These are phyloP conservation scores for Platycheirus rosarum DNA, from an alignment of 2,888 invertebrate species.

Conservation along the genomic window DNA sequence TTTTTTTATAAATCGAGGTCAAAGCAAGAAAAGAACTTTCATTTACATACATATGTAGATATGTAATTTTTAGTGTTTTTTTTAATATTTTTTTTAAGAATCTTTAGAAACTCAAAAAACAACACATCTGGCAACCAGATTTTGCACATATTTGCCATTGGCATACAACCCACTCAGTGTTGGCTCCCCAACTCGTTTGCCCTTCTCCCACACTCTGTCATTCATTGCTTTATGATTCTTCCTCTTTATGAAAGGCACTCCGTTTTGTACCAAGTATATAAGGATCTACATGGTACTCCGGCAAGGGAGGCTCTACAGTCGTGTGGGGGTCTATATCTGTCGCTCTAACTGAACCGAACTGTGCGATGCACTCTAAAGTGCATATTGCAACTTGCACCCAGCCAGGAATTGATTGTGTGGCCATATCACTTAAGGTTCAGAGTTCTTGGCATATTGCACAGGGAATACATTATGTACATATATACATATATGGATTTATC, in stretches of 20 bases:
- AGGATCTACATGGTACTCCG: slow-evolving; percentile 3
- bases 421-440: not conserved
- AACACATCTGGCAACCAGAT: slow-evolving; percentile 3
- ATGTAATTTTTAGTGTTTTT: too few species aligned
- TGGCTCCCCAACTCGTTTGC: slow-evolving; percentile 20
- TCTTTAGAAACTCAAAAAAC: too few species aligned
- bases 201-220: slow-evolving; percentile 27
- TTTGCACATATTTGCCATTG: slow-evolving; percentile 48
- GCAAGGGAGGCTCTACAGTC: slow-evolving; percentile 35
- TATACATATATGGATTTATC: too few species aligned
- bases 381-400: slow-evolving; percentile 48
- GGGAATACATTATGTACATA: too few species aligned
- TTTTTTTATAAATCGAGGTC: too few species aligned
- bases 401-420: slow-evolving; percentile 1
- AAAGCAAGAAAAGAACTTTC: too few species aligned
- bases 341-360: not conserved
- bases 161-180: slow-evolving; percentile 20
- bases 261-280: slow-evolving; percentile 20
- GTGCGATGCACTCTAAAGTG: slow-evolving; percentile 63
- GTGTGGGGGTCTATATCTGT: slow-evolving; percentile 10
- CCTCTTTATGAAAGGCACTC: slow-evolving; percentile 40
- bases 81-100: too few species aligned
- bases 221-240: slow-evolving; percentile 60
- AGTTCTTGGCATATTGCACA: slow-evolving; percentile 4
- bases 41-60: too few species aligned